Conservation (phyloP, 2,888 invertebrate genomes). For the Charanyca ferruginea region DNA sequence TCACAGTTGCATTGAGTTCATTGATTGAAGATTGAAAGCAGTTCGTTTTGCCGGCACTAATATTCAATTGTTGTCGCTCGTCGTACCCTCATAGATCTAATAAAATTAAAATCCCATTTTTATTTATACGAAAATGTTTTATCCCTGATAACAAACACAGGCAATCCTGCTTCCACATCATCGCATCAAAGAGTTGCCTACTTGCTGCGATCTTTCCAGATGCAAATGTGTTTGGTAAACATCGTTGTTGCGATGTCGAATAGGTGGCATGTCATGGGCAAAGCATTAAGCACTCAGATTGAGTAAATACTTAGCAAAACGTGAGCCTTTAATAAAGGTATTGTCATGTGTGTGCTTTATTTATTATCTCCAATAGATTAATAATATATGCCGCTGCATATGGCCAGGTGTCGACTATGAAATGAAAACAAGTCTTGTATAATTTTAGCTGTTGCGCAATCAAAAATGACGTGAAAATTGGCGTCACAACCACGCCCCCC, state of each 20-base stretch:
- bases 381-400: slow-evolving; percentile 43
- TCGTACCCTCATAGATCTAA: too few species aligned
- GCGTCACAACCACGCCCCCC: slow-evolving; percentile 87
- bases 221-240: slow-evolving; percentile 22
- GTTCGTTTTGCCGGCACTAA: background rate
- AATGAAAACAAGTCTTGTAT: slow-evolving; percentile 56
- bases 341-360: slow-evolving; percentile 46
- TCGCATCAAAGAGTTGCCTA: background rate
- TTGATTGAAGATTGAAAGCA: slow-evolving; percentile 13
- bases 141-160: background rate
- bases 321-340: slow-evolving; percentile 35
- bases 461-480: slow-evolving; percentile 68
- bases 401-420: slow-evolving; percentile 36
- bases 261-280: slow-evolving; percentile 8
- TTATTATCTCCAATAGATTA: slow-evolving; percentile 47
- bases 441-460: slow-evolving; percentile 73
- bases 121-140: background rate
- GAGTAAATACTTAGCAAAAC: slow-evolving; percentile 21
- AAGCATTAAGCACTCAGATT: slow-evolving; percentile 6
- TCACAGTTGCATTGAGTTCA: slow-evolving; percentile 5
- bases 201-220: background rate
- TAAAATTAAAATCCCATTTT: background rate
- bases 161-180: too few species aligned
- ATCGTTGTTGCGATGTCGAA: slow-evolving; percentile 4
- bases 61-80: slow-evolving; percentile 4